Conservation (phyloP, 2,888 invertebrate genomes). For the Seira ritae region DNA sequence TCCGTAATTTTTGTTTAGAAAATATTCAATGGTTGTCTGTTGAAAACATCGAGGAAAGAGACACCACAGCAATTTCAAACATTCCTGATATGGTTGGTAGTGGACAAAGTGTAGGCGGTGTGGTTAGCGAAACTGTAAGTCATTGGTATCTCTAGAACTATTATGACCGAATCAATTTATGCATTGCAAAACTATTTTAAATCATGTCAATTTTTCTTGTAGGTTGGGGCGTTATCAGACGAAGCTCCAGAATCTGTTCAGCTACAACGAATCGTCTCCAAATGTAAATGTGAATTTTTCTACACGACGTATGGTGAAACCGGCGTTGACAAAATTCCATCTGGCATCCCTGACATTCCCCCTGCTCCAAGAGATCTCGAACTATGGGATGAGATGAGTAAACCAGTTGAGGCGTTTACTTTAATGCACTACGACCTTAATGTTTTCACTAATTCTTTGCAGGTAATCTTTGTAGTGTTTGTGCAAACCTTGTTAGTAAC, state of each 20-base stretch:
- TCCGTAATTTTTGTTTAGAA: constrained; percentile 77
- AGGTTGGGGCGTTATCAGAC: constrained; percentile 71
- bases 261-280: constrained; percentile 96
- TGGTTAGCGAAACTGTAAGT: constrained; percentile 91
- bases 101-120: constrained; percentile 97
- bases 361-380: constrained; percentile 82
- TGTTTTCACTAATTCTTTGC: constrained; percentile 96
- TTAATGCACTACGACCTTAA: constrained; percentile 98
- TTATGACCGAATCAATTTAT: not conserved
- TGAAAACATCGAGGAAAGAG: constrained; percentile 90
- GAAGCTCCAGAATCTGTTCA: constrained; percentile 77
- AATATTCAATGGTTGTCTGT: constrained; percentile 98
- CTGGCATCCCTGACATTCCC: constrained; percentile 81
- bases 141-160: too few species aligned
- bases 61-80: constrained; percentile 86
- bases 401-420: constrained; percentile 97
- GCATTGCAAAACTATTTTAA: too few species aligned
- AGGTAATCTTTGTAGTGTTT: too few species aligned
- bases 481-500: too few species aligned
- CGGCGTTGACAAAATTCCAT: constrained; percentile 80
- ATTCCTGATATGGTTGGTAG: constrained; percentile 93
- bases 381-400: constrained; percentile 88
- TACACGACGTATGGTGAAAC: constrained; percentile 95
- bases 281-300: constrained; percentile 98
- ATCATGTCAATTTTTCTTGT: not conserved